Evolutionary conservation across 37 sponge, comb jelly and placozoan species (phyloP), one percentile per base, ranked within the genome.

Genomic region (Lycopodina hypogea): DNA sequence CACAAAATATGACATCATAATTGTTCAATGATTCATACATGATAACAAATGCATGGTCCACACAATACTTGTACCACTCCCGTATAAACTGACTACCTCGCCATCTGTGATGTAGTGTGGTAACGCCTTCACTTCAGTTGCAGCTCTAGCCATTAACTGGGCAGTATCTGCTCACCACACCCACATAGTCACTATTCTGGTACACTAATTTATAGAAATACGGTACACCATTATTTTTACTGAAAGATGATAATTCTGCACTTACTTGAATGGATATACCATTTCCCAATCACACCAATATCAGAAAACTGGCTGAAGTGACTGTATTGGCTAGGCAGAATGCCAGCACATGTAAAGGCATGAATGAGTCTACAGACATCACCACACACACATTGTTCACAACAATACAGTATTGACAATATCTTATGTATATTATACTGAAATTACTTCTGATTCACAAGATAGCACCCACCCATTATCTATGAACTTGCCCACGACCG

Each of bases 281-380:
- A 29, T 28, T 51, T 53, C n/a, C 76, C 61, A 7, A 60, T 36
- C 12, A 35, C 41, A 39, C 61, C 61, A 59, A 39, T 40, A 26
- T 2, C 19, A 60, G 61, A 11, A 38, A 76, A 76, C 8, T 38
- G 60, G 28, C 37, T 41, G 62, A 76, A 76, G 18, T 38, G 60
- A 3, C 37, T 41, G 62, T 60, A 76, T 37, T 76, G 76, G 28
- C 41, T 36, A 24, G 76, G 76, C 22, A 76, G 28, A 12, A 76
- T 36, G 0, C 60, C 61, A 59, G 76, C 76, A 37, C 76, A 76
- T 30, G 76, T 76, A 62, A 76, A 76, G 26, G 76, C 76, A 76
- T 76, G 61, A 33, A 76, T 38, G 26, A 76, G 19, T 38, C 76
- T 76, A 56, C 59, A 55, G 23, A 15, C 59, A 74, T 71, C 7